phyloP scores from a whole-genome alignment of 1,140 invertebrate genomes.

The Coenobita brevimanus region DNA sequence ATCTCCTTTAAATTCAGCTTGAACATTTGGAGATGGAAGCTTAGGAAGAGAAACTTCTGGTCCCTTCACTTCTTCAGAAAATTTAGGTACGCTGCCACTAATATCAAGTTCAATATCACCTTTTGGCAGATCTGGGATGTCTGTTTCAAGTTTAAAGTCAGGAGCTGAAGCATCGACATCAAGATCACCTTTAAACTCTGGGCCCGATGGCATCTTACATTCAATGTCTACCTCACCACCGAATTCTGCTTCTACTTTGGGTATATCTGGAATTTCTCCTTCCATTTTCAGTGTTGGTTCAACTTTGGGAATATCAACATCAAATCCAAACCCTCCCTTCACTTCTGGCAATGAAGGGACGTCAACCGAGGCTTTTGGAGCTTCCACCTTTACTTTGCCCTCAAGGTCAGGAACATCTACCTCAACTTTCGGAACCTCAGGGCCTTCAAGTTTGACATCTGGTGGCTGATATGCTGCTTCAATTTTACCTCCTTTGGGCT shows the following conservation, averaged over 20 bases:
- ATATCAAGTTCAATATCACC: neutral
- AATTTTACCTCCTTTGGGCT: neutral
- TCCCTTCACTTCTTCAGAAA: too few relatives aligned
- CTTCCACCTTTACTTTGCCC: neutral
- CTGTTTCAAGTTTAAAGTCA: neutral
- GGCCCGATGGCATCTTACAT: neutral
- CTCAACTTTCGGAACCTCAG: neutral
- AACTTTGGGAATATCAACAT: neutral
- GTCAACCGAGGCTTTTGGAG: neutral
- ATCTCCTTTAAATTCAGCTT: neutral
- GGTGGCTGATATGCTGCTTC: neutral
- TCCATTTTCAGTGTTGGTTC: neutral
- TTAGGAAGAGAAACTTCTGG: neutral
- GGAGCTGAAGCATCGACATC: neutral
- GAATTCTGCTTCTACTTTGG: neutral
- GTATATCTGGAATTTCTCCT: neutral
- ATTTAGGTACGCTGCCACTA: neutral
- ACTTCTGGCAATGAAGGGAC: constrained; percentile 11
- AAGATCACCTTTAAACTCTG: neutral
- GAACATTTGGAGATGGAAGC: neutral
- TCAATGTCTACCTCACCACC: neutral
- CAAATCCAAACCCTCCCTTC: neutral
- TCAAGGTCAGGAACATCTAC: neutral
- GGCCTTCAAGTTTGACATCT: neutral
- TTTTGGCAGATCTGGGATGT: neutral